Evolutionary conservation across 2,888 invertebrate species (phyloP).

Genomic region (Macaria liturata): DNA sequence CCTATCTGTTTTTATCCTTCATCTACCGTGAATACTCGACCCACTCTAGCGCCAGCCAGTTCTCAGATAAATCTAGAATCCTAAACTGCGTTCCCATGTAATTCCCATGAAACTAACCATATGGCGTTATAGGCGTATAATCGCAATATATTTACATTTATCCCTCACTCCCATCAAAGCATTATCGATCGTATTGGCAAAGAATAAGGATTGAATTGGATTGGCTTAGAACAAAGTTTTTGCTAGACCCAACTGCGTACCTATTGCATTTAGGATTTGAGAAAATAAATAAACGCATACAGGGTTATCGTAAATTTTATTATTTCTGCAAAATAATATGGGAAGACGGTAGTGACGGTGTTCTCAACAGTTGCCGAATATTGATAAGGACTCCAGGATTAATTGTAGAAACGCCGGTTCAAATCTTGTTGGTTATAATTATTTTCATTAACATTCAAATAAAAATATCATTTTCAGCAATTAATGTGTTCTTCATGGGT

Average conservation of each 20-base stretch:
- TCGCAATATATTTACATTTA: conserved; percentile 7
- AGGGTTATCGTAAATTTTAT: too few relatives aligned
- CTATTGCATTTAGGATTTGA: conserved; percentile 19
- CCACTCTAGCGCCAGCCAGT: too few relatives aligned
- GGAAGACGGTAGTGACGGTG: too few relatives aligned
- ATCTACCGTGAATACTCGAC: too few relatives aligned
- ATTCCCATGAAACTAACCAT: conserved; percentile 29
- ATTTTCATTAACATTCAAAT: too few relatives aligned
- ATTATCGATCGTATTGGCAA: conserved; percentile 5
- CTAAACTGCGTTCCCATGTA: conserved; percentile 12
- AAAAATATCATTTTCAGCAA: too few relatives aligned
- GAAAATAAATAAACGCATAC: conserved; percentile 24
- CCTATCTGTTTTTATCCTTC: too few relatives aligned
- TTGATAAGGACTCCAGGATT: too few relatives aligned
- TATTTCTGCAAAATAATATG: too few relatives aligned
- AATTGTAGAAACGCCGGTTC: conserved; percentile 2
- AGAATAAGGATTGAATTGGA: conserved; percentile 3
- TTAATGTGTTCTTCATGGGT: too few relatives aligned
- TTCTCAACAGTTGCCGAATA: too few relatives aligned
- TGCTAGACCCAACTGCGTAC: conserved; percentile 13
- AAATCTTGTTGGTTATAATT: too few relatives aligned
- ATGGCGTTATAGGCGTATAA: conserved; percentile 16
- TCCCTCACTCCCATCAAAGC: conserved; percentile 1
- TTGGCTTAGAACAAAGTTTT: background rate
- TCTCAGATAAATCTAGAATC: conserved; percentile 15